Conservation (phyloP, 2,888 invertebrate genomes). For the Meandrusa payeni region DNA sequence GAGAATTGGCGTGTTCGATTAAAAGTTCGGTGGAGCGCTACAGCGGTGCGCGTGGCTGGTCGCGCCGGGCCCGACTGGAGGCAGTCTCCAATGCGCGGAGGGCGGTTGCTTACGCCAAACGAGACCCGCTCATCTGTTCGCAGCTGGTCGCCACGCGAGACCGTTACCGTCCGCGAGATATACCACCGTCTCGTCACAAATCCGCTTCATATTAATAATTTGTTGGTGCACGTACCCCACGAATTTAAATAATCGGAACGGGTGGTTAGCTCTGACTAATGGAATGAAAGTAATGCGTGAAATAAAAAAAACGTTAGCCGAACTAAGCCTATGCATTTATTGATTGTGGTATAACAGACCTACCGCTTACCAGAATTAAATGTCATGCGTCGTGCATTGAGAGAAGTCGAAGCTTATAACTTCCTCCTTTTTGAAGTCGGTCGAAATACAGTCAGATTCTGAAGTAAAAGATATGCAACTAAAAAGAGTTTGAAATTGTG, state of each 20-base stretch:
- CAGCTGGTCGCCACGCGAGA: conserved; percentile 49
- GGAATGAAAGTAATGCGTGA: conserved; percentile 5
- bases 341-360: no score
- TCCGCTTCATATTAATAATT: conserved; percentile 17
- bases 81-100: conserved; percentile 39
- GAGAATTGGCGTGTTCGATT: conserved; percentile 37
- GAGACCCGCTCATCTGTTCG: conserved; percentile 56
- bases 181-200: conserved; percentile 26
- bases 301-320: conserved; percentile 1
- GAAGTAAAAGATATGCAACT: no score
- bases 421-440: no score
- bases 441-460: no score
- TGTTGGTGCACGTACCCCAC: not conserved
- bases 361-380: no score
- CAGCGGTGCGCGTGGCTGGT: conserved; percentile 66
- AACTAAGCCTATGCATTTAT: no score
- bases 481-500: no score
- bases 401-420: no score
- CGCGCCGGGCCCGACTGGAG: conserved; percentile 64
- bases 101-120: conserved; percentile 30
- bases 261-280: conserved; percentile 1
- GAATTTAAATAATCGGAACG: not conserved
- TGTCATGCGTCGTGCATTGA: no score
- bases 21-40: conserved; percentile 43
- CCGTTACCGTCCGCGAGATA: conserved; percentile 55